phyloP scores from a whole-genome alignment of 2,797 vertebrate species.

The Falco cherrug region DNA sequence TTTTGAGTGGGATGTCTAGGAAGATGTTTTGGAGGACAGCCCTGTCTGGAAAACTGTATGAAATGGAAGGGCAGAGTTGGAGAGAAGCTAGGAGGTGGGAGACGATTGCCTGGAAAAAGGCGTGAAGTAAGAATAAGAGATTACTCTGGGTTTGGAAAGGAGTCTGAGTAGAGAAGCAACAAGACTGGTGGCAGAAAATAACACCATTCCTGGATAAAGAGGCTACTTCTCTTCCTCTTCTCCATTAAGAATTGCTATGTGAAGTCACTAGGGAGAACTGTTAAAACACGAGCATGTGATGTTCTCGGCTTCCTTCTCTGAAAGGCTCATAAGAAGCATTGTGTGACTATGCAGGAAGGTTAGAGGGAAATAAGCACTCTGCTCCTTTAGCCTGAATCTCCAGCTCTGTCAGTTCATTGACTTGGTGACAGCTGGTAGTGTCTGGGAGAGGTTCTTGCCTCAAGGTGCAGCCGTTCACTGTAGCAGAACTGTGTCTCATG shows the following conservation, averaged over 20 bases:
- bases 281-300: neutral
- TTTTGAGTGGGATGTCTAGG: neutral
- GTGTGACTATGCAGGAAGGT: neutral
- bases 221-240: neutral
- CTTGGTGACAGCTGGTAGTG: conserved; percentile 13
- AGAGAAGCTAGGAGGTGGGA: neutral
- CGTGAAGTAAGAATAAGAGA: neutral
- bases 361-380: neutral
- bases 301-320: neutral
- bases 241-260: neutral
- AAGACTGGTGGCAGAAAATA: neutral
- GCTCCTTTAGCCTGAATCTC: conserved; percentile 40
- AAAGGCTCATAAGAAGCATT: neutral
- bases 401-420: conserved; percentile 5
- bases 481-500: neutral
- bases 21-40: neutral
- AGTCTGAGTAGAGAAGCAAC: neutral
- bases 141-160: neutral
- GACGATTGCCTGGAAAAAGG: neutral
- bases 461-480: neutral
- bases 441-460: conserved; percentile 20
- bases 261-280: neutral
- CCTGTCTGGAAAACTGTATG: neutral
- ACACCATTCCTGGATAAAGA: neutral
- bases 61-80: neutral